These are phyloP conservation scores for Eugnorisma glareosa DNA, from an alignment of 2,888 invertebrate genomes.

Conservation along the genomic window DNA sequence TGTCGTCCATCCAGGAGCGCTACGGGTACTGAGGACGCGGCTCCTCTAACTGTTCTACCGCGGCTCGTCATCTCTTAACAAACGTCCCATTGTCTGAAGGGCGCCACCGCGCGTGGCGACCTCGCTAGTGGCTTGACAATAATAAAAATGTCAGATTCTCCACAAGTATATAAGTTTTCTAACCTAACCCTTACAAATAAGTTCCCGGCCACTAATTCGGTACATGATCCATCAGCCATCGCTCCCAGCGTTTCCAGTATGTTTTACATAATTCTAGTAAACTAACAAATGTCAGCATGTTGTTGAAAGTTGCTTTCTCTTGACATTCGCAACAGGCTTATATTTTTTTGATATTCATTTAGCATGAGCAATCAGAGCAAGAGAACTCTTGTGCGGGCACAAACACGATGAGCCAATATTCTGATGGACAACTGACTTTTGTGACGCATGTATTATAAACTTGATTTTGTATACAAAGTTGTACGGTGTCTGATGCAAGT, in stretches of 20 bases:
- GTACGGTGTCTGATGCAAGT: constrained; percentile 26
- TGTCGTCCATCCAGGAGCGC: constrained; percentile 97
- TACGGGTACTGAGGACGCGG: constrained; percentile 90
- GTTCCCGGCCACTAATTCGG: neutral
- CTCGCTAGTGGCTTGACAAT: constrained; percentile 29
- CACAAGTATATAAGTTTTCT: constrained; percentile 15
- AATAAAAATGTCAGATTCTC: constrained; percentile 23
- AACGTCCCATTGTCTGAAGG: neutral
- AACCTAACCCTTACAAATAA: neutral
- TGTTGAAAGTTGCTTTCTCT: constrained; percentile 14
- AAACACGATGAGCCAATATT: neutral
- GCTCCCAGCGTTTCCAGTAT: too few species aligned
- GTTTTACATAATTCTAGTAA: neutral
- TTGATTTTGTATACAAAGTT: constrained; percentile 49
- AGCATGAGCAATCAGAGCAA: neutral
- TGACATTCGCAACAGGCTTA: constrained; percentile 21
- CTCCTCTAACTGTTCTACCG: neutral
- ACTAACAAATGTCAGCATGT: constrained; percentile 11
- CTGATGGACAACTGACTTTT: neutral
- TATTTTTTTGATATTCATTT: constrained; percentile 20
- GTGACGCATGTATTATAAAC: constrained; percentile 19
- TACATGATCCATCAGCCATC: neutral
- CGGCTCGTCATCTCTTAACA: neutral
- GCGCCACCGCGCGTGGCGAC: neutral
- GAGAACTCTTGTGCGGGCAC: neutral